A percentile compares a stretch with the other conserved stretches of the same genome.
These are phyloP conservation scores for Channa striata DNA, from an alignment of 2,797 vertebrate species.

Conservation along the genomic window DNA sequence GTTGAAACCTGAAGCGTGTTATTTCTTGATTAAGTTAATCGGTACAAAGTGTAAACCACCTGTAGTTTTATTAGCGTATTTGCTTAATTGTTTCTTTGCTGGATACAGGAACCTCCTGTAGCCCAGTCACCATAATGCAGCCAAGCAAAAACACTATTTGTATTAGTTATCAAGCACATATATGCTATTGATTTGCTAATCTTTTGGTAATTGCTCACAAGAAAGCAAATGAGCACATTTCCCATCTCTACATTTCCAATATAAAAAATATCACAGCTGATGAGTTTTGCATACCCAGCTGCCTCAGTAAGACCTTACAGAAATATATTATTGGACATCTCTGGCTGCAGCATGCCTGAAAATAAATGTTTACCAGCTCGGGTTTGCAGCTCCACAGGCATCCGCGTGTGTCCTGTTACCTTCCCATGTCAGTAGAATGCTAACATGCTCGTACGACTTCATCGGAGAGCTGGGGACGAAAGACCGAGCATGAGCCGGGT, in stretches of 20 bases:
- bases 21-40: too few relatives aligned
- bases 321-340: conserved; percentile 58
- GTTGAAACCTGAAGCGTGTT: too few relatives aligned
- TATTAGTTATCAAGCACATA: neutral
- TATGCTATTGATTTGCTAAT: neutral
- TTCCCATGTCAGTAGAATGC: conserved; percentile 81
- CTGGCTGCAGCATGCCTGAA: conserved; percentile 64
- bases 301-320: conserved; percentile 29
- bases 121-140: too few relatives aligned
- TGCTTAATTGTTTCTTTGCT: too few relatives aligned
- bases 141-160: too few relatives aligned
- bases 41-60: too few relatives aligned
- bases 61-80: too few relatives aligned
- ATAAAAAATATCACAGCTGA: conserved; percentile 9
- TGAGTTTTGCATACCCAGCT: conserved; percentile 38
- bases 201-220: neutral
- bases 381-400: conserved; percentile 74
- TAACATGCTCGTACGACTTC: conserved; percentile 80
- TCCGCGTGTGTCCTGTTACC: conserved; percentile 73
- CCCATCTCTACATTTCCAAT: neutral
- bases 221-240: neutral
- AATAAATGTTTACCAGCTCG: conserved; percentile 83
- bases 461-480: conserved; percentile 70
- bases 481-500: conserved; percentile 73
- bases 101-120: too few relatives aligned